Evolutionary conservation across 2,888 invertebrate species (phyloP), one percentile per base, ranked within the genome.

Genomic region (Melieria omissa): DNA sequence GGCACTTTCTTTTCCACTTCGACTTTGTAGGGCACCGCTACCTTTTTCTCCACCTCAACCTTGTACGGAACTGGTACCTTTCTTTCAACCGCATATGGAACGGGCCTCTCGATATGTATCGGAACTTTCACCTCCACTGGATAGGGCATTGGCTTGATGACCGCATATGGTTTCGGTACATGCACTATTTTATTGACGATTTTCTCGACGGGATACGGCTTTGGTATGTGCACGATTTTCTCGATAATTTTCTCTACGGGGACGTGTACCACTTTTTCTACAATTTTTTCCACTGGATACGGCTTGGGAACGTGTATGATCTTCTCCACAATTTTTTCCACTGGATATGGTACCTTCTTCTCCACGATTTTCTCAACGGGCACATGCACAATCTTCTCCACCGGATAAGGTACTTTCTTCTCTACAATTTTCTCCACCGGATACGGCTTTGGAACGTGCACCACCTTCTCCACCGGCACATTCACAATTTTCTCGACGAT

Each of bases 221-320:
- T 89, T 12, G 90, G 90, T 73, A 89, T 89, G 62, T 90, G 90
- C 16, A 91, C 88, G n/a, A 83, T 76, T 76, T 83, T 85, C 57
- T 83, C 85, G 64, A 83, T 78, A 75, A 90, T 88, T 72, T 90
- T 90, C 80, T 89, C 87, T 0, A 84, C 79, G 2, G 87, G 87
- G 2, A 87, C 83, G 67, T 86, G 86, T 0, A 86, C 80, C 29
- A 82, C 74, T 74, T 86, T 81, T 81, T 89, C 89, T 52, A 89
- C 88, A 5, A 85, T 77, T 74, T 86, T 86, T 2, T 89, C 89
- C 65, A 79, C 74, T 4, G 81, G 88, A 70, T 81, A 80, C 5
- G 88, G n/a, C 29, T 86, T 88, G 4, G 76, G 79, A 82, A 89
- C 88, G 82, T 87, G 89, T 14, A 87, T 88, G 4, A 79, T 70